Base-by-base conservation (phyloP, 37 sponge, comb jelly and placozoan genomes). In the Axinella damicornis region DNA sequence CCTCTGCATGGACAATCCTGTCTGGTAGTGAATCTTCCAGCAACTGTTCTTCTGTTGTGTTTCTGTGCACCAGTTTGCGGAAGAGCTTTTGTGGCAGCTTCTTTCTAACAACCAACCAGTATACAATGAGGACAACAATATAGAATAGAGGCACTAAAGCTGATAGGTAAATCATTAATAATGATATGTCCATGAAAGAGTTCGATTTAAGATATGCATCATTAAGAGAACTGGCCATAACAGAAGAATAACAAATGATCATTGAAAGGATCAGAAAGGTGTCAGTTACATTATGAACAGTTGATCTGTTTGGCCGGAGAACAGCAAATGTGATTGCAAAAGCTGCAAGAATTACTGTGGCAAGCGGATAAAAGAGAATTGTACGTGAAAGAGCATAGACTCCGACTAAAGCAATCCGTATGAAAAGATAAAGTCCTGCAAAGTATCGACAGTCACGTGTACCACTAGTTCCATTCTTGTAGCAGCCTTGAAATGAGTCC, bases 381-480 rank as follows among this genome's bases (percentile, higher is more conserved):
- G 46, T 46, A 12, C 46, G 46, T 12, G 46, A 12, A 46, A 46
- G 46, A 46, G 46, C 46, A 46, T 46, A 46, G 4, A 46, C 9
- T 28, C 39, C 57, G 14, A 74, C 46, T 6, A 84, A 41, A 16
- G n/a, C n/a, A 39, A 77, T 30, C 4, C 78, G n/a, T 6, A 63
- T 14, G 5, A 35, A 18, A 37, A 81, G 59, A 39, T 69, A 70
- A 19, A 81, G 39, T 28, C 62, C 71, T 35, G 82, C 25, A 67
- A 81, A 69, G 25, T 28, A 81, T 18, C 82, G 82, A 34, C 67
- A 53, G 37, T 81, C 82, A 34, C 37, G 34, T 33, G 82, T 81
- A 15, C 71, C 71, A 65, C 32, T 69, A 2, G 82, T 81, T 25
- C 82, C 82, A 70, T 81, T 39, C 28, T 81, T 81, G 37, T 57